These are phyloP conservation scores for Melanotaenia parkinsoni DNA, from an alignment of 2,797 vertebrate genomes.

Conservation along the genomic window DNA sequence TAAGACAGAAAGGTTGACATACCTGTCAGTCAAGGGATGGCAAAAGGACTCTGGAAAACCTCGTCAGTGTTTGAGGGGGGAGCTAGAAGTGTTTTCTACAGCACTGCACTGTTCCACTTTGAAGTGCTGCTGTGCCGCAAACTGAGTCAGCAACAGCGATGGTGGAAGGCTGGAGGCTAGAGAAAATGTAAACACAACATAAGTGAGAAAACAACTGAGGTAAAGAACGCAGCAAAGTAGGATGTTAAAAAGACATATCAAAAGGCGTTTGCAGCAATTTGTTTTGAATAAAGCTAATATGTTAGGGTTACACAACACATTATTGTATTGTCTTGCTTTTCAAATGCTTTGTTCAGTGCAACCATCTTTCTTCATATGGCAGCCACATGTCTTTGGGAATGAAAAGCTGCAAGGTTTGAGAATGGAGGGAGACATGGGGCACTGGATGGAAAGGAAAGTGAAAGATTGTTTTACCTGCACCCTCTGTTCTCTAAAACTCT, in stretches of 20 bases:
- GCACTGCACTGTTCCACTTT: slow-evolving; percentile 72
- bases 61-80: slow-evolving; percentile 45
- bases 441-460: slow-evolving; percentile 60
- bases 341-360: slow-evolving; percentile 31
- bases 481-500: slow-evolving; percentile 63
- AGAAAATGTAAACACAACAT: slow-evolving; percentile 40
- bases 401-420: slow-evolving; percentile 23
- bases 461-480: slow-evolving; percentile 55
- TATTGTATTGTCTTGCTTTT: slow-evolving; percentile 9
- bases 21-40: slow-evolving; percentile 52
- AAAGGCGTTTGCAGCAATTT: slow-evolving; percentile 3
- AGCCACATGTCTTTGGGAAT: slow-evolving; percentile 55
- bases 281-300: slow-evolving; percentile 2
- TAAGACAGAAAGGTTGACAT: slow-evolving; percentile 38
- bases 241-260: slow-evolving; percentile 5
- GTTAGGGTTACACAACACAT: slow-evolving; percentile 7
- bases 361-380: slow-evolving; percentile 56
- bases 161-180: slow-evolving; percentile 55
- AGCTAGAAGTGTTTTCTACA: slow-evolving; percentile 74
- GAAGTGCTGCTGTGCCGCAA: slow-evolving; percentile 72
- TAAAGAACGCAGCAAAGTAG: slow-evolving; percentile 7
- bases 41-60: slow-evolving; percentile 51
- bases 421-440: slow-evolving; percentile 13
- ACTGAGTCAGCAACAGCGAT: slow-evolving; percentile 52
- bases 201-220: slow-evolving; percentile 43